Conservation (phyloP, 2,797 vertebrate species). For the Microctenopoma steveboyesi region DNA sequence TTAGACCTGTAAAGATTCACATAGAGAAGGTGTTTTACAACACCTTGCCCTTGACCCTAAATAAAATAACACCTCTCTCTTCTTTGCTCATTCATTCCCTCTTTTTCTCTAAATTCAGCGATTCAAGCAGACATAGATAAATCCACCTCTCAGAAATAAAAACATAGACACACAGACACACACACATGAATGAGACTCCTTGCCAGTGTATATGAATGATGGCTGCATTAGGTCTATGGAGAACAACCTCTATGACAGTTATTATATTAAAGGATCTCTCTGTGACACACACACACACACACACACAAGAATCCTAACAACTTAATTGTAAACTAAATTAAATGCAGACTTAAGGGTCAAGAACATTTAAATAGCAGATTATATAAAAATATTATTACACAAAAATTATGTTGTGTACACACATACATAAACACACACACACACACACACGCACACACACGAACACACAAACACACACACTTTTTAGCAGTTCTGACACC, state of each 20-base stretch:
- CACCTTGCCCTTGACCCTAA: no score
- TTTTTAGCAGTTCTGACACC: conserved; percentile 59
- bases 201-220: conserved; percentile 64
- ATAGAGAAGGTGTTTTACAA: no score
- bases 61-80: neutral
- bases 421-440: conserved; percentile 12
- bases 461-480: conserved; percentile 20
- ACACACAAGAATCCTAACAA: conserved; percentile 1
- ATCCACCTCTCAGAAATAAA: conserved; percentile 44
- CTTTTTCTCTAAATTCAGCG: conserved; percentile 19
- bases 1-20: no score
- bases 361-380: neutral
- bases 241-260: conserved; percentile 68
- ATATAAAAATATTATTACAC: neutral
- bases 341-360: conserved; percentile 1
- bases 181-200: conserved; percentile 32
- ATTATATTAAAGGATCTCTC: conserved; percentile 70
- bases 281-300: neutral
- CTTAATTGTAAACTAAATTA: conserved; percentile 3
- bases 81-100: neutral
- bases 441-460: conserved; percentile 15
- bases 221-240: conserved; percentile 66
- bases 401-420: neutral
- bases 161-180: conserved; percentile 19
- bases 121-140: conserved; percentile 45